Percentiles rank a stretch among this genome's conserved stretches.
Conservation (phyloP, 2,888 invertebrate genomes). For the Morpho achilles region DNA sequence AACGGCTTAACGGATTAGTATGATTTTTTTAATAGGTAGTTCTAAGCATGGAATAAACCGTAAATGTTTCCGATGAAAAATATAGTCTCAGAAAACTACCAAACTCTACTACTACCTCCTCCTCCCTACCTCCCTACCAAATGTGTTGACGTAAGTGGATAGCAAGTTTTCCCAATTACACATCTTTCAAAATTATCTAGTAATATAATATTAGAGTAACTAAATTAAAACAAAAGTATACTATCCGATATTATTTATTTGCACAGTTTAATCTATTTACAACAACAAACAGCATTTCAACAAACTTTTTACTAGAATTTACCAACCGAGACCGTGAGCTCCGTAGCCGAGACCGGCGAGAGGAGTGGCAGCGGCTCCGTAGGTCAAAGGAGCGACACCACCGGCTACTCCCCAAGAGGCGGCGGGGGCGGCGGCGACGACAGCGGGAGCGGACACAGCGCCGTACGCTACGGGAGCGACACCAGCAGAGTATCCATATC, state of each 20-base stretch:
- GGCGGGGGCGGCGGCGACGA: slow-evolving; percentile 24
- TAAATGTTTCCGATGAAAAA: too few relatives aligned
- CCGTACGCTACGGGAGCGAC: slow-evolving; percentile 13
- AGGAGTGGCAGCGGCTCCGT: slow-evolving; percentile 25
- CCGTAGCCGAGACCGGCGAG: slow-evolving; percentile 28
- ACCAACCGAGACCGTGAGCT: slow-evolving; percentile 39
- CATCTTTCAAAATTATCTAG: too few relatives aligned
- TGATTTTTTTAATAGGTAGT: too few relatives aligned
- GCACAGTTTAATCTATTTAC: not conserved
- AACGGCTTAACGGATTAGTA: too few relatives aligned
- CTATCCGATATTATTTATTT: not conserved
- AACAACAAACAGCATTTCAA: not conserved
- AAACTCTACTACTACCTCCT: too few relatives aligned
- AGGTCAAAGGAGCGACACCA: slow-evolving; percentile 28
- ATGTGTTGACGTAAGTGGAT: too few relatives aligned
- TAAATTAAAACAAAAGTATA: not conserved
- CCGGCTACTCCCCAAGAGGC: slow-evolving; percentile 16
- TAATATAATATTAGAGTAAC: not conserved
- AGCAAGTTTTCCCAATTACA: too few relatives aligned
- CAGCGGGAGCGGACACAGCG: slow-evolving; percentile 28
- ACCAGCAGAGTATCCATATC: not conserved
- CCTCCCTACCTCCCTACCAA: too few relatives aligned
- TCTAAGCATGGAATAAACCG: too few relatives aligned
- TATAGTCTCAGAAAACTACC: too few relatives aligned
- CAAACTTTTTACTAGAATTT: not conserved